Percentiles rank a stretch among this genome's conserved stretches.
Evolutionary conservation across 1,140 invertebrate genomes (phyloP).

Genomic region (Littorina saxatilis): DNA sequence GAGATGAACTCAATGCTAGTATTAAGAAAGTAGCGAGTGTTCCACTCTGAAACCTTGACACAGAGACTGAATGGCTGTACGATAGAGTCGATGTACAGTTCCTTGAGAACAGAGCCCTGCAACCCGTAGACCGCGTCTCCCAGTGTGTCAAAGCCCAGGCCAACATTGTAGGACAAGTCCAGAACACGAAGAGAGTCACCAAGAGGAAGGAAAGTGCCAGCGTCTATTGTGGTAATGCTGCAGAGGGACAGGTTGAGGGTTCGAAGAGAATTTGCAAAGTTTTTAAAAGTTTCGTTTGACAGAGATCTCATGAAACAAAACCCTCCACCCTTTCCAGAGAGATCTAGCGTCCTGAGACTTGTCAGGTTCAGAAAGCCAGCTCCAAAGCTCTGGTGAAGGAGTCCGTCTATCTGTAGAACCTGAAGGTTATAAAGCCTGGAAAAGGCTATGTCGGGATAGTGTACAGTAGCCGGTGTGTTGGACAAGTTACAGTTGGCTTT

Average conservation of each 20-base stretch:
- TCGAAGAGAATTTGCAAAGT: conserved; percentile 12
- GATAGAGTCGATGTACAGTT: conserved; percentile 19
- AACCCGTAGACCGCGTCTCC: conserved; percentile 35
- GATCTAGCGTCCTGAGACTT: not conserved
- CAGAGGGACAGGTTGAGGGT: conserved; percentile 43
- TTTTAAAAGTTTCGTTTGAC: not conserved
- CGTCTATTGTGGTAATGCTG: conserved; percentile 33
- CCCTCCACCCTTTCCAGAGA: not conserved
- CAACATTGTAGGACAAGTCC: conserved; percentile 39
- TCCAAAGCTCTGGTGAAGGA: not conserved
- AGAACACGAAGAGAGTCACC: conserved; percentile 22
- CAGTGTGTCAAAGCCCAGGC: conserved; percentile 27
- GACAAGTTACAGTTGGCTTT: not conserved
- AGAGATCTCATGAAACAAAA: not conserved
- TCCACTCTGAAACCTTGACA: conserved; percentile 7
- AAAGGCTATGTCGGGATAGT: conserved; percentile 24
- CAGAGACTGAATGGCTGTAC: conserved; percentile 21
- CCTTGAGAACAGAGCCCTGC: conserved; percentile 31
- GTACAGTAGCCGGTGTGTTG: not conserved
- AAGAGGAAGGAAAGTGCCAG: conserved; percentile 24
- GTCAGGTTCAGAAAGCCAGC: conserved; percentile 1
- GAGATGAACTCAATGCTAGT: conserved; percentile 27
- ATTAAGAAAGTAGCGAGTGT: conserved; percentile 38
- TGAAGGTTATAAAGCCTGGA: not conserved
- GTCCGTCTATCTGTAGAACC: conserved; percentile 7